A percentile compares a stretch with the other conserved stretches of the same genome.
phyloP scores from a whole-genome alignment of 2,113 vertebrate genomes.

The Atherinomorus stipes region DNA sequence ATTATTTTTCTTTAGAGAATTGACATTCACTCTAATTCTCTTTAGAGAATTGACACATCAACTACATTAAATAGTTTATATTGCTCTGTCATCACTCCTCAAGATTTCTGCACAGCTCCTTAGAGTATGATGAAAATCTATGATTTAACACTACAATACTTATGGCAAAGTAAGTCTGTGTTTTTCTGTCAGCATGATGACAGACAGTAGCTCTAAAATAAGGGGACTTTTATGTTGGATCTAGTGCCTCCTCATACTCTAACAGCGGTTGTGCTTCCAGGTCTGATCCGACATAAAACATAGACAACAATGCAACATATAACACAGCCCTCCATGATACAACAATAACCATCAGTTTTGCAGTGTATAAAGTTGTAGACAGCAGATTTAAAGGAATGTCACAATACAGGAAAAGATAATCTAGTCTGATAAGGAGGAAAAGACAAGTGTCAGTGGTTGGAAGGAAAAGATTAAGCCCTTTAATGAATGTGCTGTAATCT shows the following conservation, averaged over 20 bases:
- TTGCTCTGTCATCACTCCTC: no score
- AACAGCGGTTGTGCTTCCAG: constrained; percentile 3
- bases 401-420: constrained; percentile 12
- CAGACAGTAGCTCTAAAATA: neutral
- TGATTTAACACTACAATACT: constrained; percentile 31
- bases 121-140: no score
- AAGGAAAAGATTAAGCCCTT: constrained; percentile 56
- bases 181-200: constrained; percentile 18
- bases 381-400: constrained; percentile 1
- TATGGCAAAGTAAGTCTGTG: neutral
- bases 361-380: neutral
- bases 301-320: neutral
- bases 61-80: no score
- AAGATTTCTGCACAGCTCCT: no score
- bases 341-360: constrained; percentile 4
- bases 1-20: no score
- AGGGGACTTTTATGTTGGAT: constrained; percentile 13
- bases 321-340: constrained; percentile 3
- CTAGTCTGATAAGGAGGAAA: constrained; percentile 23
- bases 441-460: constrained; percentile 37
- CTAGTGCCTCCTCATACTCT: constrained; percentile 5
- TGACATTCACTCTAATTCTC: no score
- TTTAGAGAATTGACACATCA: no score
- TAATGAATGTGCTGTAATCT: constrained; percentile 70
- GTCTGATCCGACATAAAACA: neutral